Evolutionary conservation across 1,140 invertebrate genomes (phyloP).

Genomic region (Dendroctonus ponderosae): DNA sequence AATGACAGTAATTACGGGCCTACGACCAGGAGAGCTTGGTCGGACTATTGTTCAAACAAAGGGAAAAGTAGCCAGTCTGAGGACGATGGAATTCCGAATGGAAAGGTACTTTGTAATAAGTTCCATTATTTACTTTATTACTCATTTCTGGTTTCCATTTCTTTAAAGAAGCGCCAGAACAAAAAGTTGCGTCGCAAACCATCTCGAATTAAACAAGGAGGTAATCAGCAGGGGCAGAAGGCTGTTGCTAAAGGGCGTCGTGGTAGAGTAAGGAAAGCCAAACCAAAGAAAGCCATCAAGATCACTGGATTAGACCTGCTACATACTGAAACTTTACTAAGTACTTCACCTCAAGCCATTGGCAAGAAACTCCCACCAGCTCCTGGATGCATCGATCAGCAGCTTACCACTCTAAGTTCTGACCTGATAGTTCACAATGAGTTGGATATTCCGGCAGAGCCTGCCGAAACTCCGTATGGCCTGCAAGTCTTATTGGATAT

Average conservation of each 20-base stretch:
- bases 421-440: constrained; percentile 69
- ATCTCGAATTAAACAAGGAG: constrained; percentile 47
- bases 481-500: constrained; percentile 82
- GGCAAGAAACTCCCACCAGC: constrained; percentile 75
- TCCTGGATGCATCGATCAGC: constrained; percentile 87
- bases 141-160: not conserved
- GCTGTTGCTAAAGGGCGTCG: constrained; percentile 48
- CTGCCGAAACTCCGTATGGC: constrained; percentile 77
- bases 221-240: constrained; percentile 43
- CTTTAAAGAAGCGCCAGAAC: constrained; percentile 43
- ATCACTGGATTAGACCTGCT: constrained; percentile 85
- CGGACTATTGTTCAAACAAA: constrained; percentile 65
- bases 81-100: constrained; percentile 52
- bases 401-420: constrained; percentile 71
- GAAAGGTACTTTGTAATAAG: constrained; percentile 35
- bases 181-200: constrained; percentile 51
- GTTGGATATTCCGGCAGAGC: constrained; percentile 74
- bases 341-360: constrained; percentile 68
- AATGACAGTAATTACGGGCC: constrained; percentile 56
- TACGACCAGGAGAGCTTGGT: constrained; percentile 73
- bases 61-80: constrained; percentile 59
- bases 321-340: constrained; percentile 86
- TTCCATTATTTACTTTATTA: not conserved
- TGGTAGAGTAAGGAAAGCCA: constrained; percentile 57
- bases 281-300: constrained; percentile 64